phyloP scores from a whole-genome alignment of 1,140 invertebrate species.

The Stegodyphus dumicola region DNA sequence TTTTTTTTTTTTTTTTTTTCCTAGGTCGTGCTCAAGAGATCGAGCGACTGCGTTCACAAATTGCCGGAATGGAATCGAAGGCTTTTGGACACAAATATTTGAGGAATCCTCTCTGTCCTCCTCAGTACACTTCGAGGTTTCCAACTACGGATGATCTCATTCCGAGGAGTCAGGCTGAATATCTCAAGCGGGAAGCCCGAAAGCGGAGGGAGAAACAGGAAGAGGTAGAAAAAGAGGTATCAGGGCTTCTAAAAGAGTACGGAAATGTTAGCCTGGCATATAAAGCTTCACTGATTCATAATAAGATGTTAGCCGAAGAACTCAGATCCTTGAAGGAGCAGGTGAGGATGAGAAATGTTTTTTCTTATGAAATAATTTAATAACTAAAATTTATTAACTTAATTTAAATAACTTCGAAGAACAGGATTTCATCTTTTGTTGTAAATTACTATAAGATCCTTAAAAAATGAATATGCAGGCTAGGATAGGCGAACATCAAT shows the following conservation, averaged over 20 bases:
- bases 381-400: too few species aligned
- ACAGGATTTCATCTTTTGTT: too few species aligned
- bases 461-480: too few species aligned
- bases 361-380: too few species aligned
- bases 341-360: not conserved
- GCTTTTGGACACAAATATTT: conserved; percentile 29
- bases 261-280: conserved; percentile 25
- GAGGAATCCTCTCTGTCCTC: conserved; percentile 21
- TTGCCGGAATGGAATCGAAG: conserved; percentile 28
- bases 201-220: not conserved
- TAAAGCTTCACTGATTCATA: conserved; percentile 19
- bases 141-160: conserved; percentile 20
- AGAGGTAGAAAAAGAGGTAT: not conserved
- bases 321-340: conserved; percentile 19
- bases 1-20: not conserved
- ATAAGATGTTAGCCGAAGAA: conserved; percentile 30
- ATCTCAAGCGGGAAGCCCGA: conserved; percentile 3
- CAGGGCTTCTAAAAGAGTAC: conserved; percentile 15
- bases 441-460: too few species aligned
- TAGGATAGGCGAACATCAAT: too few species aligned
- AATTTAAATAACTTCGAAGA: too few species aligned
- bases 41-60: conserved; percentile 22
- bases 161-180: conserved; percentile 1
- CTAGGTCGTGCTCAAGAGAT: conserved; percentile 24
- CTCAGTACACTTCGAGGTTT: conserved; percentile 20